Evolutionary conservation across 2,888 invertebrate genomes (phyloP), one percentile per base, ranked within the genome.

Genomic region (Harpalus rubripes): DNA sequence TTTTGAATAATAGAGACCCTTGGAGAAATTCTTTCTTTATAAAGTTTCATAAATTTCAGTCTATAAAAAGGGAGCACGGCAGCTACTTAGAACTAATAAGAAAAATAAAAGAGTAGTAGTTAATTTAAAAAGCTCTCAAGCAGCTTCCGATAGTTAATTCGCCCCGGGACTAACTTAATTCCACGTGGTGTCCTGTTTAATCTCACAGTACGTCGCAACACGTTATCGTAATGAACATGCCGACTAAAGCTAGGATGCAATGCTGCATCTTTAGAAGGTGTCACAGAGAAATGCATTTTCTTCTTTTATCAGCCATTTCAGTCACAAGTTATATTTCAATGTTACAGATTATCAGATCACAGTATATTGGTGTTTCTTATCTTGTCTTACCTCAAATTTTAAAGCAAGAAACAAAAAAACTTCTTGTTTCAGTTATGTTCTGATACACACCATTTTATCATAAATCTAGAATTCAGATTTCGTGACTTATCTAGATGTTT

Each of bases 161-260:
- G 78, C 32, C 32, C 56, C 32, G 78, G 22, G 78, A 74, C 56
- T 78, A 58, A 58, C 32, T 78, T 58, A 56, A 78, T 78, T 78
- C 78, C 78, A 58, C 78, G 32, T 58, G 56, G 78, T 78, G 78
- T 78, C 58, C 58, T 78, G 58, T 78, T 78, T 78, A 78, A 78
- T 78, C 78, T 78, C 15, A 7, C 41, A 26, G 58, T 58, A 78
- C 78, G 78, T 78, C 78, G 58, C 78, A 78, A 78, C 78, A 78
- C 58, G 78, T 78, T 78, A 74, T 44, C 52, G 26, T 76, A 76
- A 76, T 78, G 58, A 58, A 58, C 15, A 78, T 56, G 15, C 44
- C 1, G 12, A 12, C 44, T 32, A 32, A 1, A 10, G 44, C 44
- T 32, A 32, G 32, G 44, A 52, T 12, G 44, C 10, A 52, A 12